Evolutionary conservation across 1,140 invertebrate genomes (phyloP).

Genomic region (Alviniconcha marisindica): DNA sequence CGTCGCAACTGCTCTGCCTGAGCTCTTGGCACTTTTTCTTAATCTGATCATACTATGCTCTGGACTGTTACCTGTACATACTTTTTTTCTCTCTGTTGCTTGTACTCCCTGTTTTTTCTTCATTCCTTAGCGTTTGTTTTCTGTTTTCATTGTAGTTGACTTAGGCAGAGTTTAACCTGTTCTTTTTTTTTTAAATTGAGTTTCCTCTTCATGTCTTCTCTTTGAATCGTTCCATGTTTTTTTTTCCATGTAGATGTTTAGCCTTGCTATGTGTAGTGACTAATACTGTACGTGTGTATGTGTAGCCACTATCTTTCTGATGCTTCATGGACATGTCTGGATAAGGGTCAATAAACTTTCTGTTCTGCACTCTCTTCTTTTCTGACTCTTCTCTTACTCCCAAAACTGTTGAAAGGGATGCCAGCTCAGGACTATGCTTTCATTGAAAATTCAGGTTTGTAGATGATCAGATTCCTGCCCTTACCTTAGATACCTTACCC

Average conservation of each 20-base stretch:
- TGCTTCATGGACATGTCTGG: slow-evolving; percentile 39
- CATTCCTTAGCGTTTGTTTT: neutral
- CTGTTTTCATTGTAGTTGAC: neutral
- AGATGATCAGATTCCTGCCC: no score
- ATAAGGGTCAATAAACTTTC: slow-evolving; percentile 37
- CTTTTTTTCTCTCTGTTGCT: neutral
- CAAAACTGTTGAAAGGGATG: neutral
- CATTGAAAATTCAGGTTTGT: no score
- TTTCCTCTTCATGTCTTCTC: slow-evolving; percentile 20
- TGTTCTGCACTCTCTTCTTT: slow-evolving; percentile 35
- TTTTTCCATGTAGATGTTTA: slow-evolving; percentile 30
- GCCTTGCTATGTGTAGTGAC: slow-evolving; percentile 31
- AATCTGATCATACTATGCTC: slow-evolving; percentile 6
- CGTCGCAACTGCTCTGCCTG: neutral
- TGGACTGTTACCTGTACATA: slow-evolving; percentile 22
- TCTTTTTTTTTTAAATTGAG: slow-evolving; percentile 18
- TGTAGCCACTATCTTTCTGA: slow-evolving; percentile 17
- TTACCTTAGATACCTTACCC: no score
- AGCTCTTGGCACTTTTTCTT: slow-evolving; percentile 6
- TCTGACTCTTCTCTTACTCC: slow-evolving; percentile 25
- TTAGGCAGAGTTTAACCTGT: neutral
- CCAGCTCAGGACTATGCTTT: no score
- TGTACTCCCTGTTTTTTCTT: neutral
- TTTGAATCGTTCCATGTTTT: neutral
- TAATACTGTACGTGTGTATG: slow-evolving; percentile 17